phyloP scores from a whole-genome alignment of 2,888 invertebrate genomes.

The Chouioia cunea region DNA sequence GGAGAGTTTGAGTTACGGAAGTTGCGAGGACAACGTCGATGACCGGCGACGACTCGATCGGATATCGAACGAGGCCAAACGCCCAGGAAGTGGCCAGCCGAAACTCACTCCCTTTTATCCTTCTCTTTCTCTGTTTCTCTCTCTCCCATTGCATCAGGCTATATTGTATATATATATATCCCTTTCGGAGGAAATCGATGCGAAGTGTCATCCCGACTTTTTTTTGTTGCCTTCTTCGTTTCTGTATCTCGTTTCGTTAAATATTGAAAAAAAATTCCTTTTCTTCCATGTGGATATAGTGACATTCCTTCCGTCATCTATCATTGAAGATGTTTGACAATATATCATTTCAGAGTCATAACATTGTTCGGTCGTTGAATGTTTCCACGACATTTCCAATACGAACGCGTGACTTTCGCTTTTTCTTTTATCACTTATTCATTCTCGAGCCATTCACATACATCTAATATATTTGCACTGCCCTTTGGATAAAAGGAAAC shows the following conservation, averaged over 20 bases:
- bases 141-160: background rate
- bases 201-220: conserved; percentile 1
- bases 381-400: no score
- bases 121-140: background rate
- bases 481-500: conserved; percentile 38
- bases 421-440: conserved; percentile 56
- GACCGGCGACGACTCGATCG: conserved; percentile 38
- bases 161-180: background rate
- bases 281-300: no score
- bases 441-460: conserved; percentile 47
- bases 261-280: no score
- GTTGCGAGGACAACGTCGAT: conserved; percentile 44
- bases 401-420: conserved; percentile 6
- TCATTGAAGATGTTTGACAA: no score
- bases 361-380: no score
- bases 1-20: conserved; percentile 9
- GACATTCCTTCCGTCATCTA: no score
- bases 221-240: conserved; percentile 11
- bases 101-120: background rate
- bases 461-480: conserved; percentile 43
- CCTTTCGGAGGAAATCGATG: conserved; percentile 19
- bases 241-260: conserved; percentile 32
- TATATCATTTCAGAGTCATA: no score
- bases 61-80: conserved; percentile 50
- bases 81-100: conserved; percentile 42